These are phyloP conservation scores for Atopsyche davidsoni DNA, from an alignment of 1,140 invertebrate genomes.

Conservation along the genomic window DNA sequence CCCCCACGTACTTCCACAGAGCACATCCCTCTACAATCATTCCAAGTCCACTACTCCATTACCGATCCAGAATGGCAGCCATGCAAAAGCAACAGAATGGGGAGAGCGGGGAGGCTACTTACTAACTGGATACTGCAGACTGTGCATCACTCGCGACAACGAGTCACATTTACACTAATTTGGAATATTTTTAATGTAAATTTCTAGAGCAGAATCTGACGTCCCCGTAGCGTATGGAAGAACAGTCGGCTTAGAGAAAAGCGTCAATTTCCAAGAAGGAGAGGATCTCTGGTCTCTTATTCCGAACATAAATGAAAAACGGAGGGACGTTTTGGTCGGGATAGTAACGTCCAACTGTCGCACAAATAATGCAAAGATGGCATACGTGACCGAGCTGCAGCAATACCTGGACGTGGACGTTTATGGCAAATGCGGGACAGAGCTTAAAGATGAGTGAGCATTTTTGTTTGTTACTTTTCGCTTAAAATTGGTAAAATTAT, in stretches of 20 bases:
- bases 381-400: slow-evolving; percentile 50
- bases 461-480: slow-evolving; percentile 1
- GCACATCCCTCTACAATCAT: no score
- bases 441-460: slow-evolving; percentile 29
- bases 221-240: slow-evolving; percentile 59
- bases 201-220: slow-evolving; percentile 50
- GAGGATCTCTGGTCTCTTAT: slow-evolving; percentile 6
- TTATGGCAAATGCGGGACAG: slow-evolving; percentile 49
- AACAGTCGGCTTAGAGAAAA: slow-evolving; percentile 33
- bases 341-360: slow-evolving; percentile 56
- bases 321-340: slow-evolving; percentile 44
- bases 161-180: not conserved
- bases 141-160: not conserved
- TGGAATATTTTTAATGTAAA: slow-evolving; percentile 1
- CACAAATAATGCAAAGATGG: slow-evolving; percentile 46
- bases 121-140: not conserved
- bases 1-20: no score
- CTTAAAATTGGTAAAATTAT: not conserved
- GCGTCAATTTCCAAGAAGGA: not conserved
- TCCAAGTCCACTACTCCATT: no score
- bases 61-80: no score
- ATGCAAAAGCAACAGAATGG: no score
- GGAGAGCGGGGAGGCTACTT: no score
- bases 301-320: slow-evolving; percentile 28
- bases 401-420: slow-evolving; percentile 51